Conservation (phyloP, 2,888 invertebrate species). For the Synanthedon andrenaeformis region DNA sequence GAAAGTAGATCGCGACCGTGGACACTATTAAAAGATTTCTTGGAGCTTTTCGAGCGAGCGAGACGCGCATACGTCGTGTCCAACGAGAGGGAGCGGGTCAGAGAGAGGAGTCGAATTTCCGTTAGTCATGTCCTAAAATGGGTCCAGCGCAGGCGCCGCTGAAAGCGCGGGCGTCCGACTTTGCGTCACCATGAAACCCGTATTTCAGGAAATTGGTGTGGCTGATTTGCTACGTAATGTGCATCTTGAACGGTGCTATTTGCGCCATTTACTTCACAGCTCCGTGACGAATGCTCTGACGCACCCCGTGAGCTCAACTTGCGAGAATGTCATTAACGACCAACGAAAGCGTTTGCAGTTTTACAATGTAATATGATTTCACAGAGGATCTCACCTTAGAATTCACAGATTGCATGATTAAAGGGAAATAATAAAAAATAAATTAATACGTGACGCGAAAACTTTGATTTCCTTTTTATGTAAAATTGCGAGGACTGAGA, state of each 20-base stretch:
- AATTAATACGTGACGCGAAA: too few species aligned
- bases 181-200: slow-evolving; percentile 65
- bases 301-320: slow-evolving; percentile 43
- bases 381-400: too few species aligned
- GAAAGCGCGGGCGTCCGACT: slow-evolving; percentile 68
- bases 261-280: slow-evolving; percentile 26
- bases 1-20: slow-evolving; percentile 71
- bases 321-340: slow-evolving; percentile 58
- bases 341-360: slow-evolving; percentile 38
- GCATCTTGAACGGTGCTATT: slow-evolving; percentile 36
- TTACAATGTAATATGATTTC: too few species aligned
- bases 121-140: slow-evolving; percentile 80
- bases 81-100: slow-evolving; percentile 61
- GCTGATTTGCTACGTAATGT: slow-evolving; percentile 37
- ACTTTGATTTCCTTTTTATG: too few species aligned
- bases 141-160: slow-evolving; percentile 72
- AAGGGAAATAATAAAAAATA: too few species aligned
- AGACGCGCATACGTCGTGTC: slow-evolving; percentile 46
- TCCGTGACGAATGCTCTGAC: slow-evolving; percentile 52
- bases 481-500: too few species aligned
- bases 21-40: slow-evolving; percentile 73
- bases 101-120: slow-evolving; percentile 74
- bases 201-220: slow-evolving; percentile 63
- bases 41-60: slow-evolving; percentile 67
- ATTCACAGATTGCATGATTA: too few species aligned